Base-by-base conservation (phyloP, 2,888 invertebrate genomes). In the Zhuqinia jingwanae region DNA sequence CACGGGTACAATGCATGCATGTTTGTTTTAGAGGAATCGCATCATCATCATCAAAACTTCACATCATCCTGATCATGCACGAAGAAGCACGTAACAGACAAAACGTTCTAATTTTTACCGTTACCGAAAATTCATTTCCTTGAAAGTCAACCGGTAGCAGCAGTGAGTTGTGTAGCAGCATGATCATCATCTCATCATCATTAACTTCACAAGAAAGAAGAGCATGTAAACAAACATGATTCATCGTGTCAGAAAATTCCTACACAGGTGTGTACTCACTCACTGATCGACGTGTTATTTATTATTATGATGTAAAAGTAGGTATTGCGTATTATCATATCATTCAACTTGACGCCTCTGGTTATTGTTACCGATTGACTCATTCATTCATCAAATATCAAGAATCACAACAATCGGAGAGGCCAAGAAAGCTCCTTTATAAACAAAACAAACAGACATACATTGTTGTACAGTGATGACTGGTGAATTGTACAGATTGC, bases 111-210 rank as follows among this genome's bases (percentile, higher is more conserved):
- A 86, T 80, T 85, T 36, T 79, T 85, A 86, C 86, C 80, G 86
- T 86, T 86, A 86, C 80, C 56, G 60, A 86, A 86, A 79, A 76
- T 76, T 56, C 86, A 86, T 86, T 86, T 86, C 86, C 86, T 79
- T 81, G 80, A 70, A 78, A 81, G 78, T 60, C 20, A 50, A 30
- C 56, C 30, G 75, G 56, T 36, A 76, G 50, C 30, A 56, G 11
- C 20, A 22, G 22, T 1, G 13, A 30, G 47, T n/a, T 25, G 6
- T 45, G 68, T 11, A 27, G 63, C 30, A 68, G 3, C 17, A 65
- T 27, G 27, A 76, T 36, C 25, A n/a, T 15, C 58, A 17, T 58
- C 11, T 36, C n/a, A 36, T 58, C 8, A 60, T 60, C n/a, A n/a
- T n/a, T n/a, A n/a, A n/a, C n/a, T 15, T 77, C 6, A 42, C n/a